Conservation (phyloP, 2,113 vertebrate genomes). For the Lynx canadensis region DNA sequence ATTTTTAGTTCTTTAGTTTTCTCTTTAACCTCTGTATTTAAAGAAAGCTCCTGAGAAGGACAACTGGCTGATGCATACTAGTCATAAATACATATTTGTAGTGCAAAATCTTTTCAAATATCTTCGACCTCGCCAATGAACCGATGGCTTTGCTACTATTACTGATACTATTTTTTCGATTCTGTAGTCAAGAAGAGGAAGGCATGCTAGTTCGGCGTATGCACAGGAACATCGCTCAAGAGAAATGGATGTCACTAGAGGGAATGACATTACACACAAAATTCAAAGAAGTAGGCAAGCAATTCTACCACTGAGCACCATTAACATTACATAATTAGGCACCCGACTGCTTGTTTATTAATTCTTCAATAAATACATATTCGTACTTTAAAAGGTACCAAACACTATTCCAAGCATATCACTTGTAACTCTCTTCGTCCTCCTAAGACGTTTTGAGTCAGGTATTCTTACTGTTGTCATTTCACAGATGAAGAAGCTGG, state of each 20-base stretch:
- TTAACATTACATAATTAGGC: not conserved
- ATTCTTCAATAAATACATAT: not conserved
- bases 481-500: not conserved
- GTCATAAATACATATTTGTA: not conserved
- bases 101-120: not conserved
- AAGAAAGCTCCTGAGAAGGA: not conserved
- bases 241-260: not conserved
- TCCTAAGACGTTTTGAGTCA: not conserved
- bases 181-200: not conserved
- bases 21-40: not conserved
- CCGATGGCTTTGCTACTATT: not conserved
- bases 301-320: not conserved
- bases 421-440: not conserved
- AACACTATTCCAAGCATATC: not conserved
- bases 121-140: not conserved
- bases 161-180: not conserved
- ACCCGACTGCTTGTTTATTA: not conserved
- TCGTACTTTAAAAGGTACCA: not conserved
- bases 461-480: not conserved
- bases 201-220: not conserved
- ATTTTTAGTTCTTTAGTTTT: slow-evolving; percentile 16
- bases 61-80: not conserved
- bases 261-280: not conserved
- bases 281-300: not conserved
- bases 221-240: not conserved